These are phyloP conservation scores for Drosophila maculinotata DNA, from an alignment of 2,888 invertebrate species.

Conservation along the genomic window DNA sequence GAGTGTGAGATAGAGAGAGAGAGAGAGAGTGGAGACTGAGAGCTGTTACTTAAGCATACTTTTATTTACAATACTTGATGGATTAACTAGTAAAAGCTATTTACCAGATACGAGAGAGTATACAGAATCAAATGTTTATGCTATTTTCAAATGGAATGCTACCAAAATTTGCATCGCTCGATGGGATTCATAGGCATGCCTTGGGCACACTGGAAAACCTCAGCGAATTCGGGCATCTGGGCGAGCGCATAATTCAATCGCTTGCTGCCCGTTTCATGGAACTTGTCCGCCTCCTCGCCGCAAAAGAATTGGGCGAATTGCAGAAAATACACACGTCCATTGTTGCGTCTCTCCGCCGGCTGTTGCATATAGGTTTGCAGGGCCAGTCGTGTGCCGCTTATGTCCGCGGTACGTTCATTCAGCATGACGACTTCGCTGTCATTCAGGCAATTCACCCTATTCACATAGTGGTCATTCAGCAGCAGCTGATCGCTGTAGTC, in stretches of 20 bases:
- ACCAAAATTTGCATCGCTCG: conserved; percentile 74
- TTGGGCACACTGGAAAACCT: conserved; percentile 64
- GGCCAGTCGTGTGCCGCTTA: conserved; percentile 78
- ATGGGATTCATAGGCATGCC: conserved; percentile 71
- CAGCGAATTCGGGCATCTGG: conserved; percentile 77
- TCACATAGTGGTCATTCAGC: conserved; percentile 50
- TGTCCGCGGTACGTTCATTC: conserved; percentile 76
- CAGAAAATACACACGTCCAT: conserved; percentile 74
- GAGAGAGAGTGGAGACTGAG: background rate
- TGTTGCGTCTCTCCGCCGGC: conserved; percentile 39
- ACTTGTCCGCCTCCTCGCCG: conserved; percentile 67
- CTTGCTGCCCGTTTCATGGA: conserved; percentile 72
- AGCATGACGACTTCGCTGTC: conserved; percentile 52
- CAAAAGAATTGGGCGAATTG: conserved; percentile 83
- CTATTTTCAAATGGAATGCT: conserved; percentile 20
- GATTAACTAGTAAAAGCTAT: conserved; percentile 66
- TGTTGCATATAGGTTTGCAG: conserved; percentile 69
- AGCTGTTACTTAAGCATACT: conserved; percentile 49
- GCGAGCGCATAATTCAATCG: conserved; percentile 76
- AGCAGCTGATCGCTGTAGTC: conserved; percentile 58
- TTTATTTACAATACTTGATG: conserved; percentile 73
- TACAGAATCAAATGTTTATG: conserved; percentile 11
- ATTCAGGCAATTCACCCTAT: conserved; percentile 60
- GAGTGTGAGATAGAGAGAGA: conserved; percentile 3
- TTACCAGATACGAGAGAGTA: conserved; percentile 10